Evolutionary conservation across 1,140 invertebrate genomes (phyloP), one percentile per base, ranked within the genome.

Genomic region (Drosophila albomicans): DNA sequence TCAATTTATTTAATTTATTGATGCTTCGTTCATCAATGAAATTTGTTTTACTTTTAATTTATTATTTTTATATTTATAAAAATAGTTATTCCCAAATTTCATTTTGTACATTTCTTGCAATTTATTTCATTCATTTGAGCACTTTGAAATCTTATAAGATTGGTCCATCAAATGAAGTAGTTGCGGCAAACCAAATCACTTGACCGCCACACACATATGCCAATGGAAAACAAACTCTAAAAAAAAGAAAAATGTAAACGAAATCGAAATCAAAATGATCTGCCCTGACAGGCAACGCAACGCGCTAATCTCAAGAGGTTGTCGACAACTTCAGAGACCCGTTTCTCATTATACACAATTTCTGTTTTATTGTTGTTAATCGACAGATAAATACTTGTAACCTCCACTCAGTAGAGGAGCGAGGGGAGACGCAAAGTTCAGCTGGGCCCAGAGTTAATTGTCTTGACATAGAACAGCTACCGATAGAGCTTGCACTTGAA

Each of bases 291-390:
- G 67, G 13, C 43, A 58, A 25, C 49, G n/a, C 6, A 51, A 59
- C 72, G 74, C 59, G 59, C 62, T 48, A 67, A 45, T 57, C 45
- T 81, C 54, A 28, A 85, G 81, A 76, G 63, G 63, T 64, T 85
- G 82, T 65, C 85, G 82, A 72, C 78, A 81, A 67, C 49, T 52
- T 41, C 46, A 69, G 51, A 7, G 16, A 57, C 48, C 52, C 72
- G 48, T 66, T 62, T 51, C 75, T 75, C 57, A 82, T 70, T 82
- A 82, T 75, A 75, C 75, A 75, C 67, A 58, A 63, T 45, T 61
- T 48, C 67, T 61, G 43, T 72, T 65, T 76, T 54, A 65, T 52
- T 62, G 16, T 58, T 62, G 62, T 49, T 54, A 52, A 77, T 73
- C 65, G 75, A 79, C 71, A 71, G 49, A 51, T 71, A 38, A 57